Evolutionary conservation across 1,140 invertebrate genomes (phyloP), one percentile per base, ranked within the genome.

Genomic region (Stenopsyche tienmushanensis): DNA sequence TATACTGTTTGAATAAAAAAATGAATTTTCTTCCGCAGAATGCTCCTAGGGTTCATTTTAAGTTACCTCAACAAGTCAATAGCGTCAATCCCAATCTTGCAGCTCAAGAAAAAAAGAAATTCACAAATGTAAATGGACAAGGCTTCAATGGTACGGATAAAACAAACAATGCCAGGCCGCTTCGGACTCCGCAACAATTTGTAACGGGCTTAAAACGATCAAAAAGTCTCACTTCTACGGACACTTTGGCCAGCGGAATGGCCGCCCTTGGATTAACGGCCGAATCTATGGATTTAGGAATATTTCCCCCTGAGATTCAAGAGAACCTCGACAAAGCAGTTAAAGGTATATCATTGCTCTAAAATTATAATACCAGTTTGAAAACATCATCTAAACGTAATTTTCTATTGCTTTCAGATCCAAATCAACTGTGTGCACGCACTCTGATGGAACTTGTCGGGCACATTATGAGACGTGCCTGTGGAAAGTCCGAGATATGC

Each of bases 391-490:
- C 10, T 20, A 8, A 23, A 53, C 21, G 2, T 23, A 21, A 53
- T 5, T 17, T 7, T 72, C 9, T 65, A 25, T 47, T 41, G 1
- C 23, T 73, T 73, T 34, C 72, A 86, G 90, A 93, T 83, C 91
- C 92, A 2, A 92, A 93, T 76, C 81, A 86, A 57, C 78, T 93
- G 20, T 86, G 86, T 64, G 88, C 90, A 0, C 84, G 90, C 58
- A 85, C 85, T 2, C 80, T 94, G 25, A 94, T 94, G 91, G 90
- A 93, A 74, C 78, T 93, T 17, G 91, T 93, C 8, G 85, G 89
- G 17, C 87, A 90, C 70, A 86, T 94, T 44, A 84, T 93, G 72
- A 86, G 87, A 44, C 85, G 90, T 66, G 87, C 90, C 0, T n/a
- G 85, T 93, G 34, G 90, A 92, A 73, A 88, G 89, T 39, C 85